Evolutionary conservation across 2,113 vertebrate species (phyloP).

Genomic region (Aptenodytes forsteri): DNA sequence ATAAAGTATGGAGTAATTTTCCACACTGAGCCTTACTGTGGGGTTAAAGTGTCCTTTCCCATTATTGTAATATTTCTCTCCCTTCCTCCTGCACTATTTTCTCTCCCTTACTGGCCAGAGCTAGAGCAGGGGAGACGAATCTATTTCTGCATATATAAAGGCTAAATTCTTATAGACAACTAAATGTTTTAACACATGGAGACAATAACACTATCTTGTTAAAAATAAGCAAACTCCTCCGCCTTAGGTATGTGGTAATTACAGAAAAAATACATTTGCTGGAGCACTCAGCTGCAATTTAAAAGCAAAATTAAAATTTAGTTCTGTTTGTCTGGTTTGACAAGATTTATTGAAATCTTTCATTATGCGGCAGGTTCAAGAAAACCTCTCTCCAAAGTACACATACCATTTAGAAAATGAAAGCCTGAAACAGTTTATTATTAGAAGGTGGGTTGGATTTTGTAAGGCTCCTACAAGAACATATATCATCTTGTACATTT

Average conservation of each 20-base stretch:
- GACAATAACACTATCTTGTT: background rate
- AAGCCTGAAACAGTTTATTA: slow-evolving; percentile 39
- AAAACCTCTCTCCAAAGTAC: slow-evolving; percentile 33
- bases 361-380: slow-evolving; percentile 38
- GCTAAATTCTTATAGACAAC: background rate
- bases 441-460: slow-evolving; percentile 24
- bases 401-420: slow-evolving; percentile 47
- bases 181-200: background rate
- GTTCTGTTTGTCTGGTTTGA: slow-evolving; percentile 37
- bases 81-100: background rate
- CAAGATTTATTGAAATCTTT: slow-evolving; percentile 13
- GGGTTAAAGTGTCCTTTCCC: background rate
- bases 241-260: background rate
- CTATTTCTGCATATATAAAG: background rate
- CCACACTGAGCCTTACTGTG: background rate
- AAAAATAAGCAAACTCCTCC: slow-evolving; percentile 30
- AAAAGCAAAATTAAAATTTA: slow-evolving; percentile 13
- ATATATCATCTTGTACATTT: background rate
- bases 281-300: slow-evolving; percentile 30
- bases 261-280: background rate
- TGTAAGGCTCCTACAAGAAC: background rate
- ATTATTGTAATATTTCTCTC: background rate
- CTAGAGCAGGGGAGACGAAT: background rate
- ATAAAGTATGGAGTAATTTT: background rate
- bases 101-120: background rate